Evolutionary conservation across 2,888 invertebrate genomes (phyloP), one percentile per base, ranked within the genome.

Genomic region (Alcis repandata): DNA sequence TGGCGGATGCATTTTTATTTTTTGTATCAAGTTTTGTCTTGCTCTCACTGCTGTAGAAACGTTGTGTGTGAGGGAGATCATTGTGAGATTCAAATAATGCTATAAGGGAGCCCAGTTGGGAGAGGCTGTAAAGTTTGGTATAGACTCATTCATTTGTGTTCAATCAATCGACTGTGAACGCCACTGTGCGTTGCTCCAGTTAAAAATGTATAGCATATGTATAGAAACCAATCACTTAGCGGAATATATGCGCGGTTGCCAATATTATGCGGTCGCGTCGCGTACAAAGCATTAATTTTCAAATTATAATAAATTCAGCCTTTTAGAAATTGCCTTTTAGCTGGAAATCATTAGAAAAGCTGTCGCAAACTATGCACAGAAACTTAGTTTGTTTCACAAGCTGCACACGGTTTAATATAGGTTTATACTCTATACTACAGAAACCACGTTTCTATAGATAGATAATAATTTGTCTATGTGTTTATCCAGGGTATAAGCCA

Each of bases 201-300:
- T 52, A 45, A 58, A 61, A 49, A 63, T 58, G 43, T 57, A 51
- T 36, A 36, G 9, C 11, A 11, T 36, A 36, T 11, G 9, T 36
- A n/a, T 63, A n/a, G 45, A 10, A 49, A 56, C 63, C 57, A 58
- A 57, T 63, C 51, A 56, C 56, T 62, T 56, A 52, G 19, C n/a
- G 46, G 46, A 53, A 58, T 46, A 46, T 32, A 58, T 52, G 20
- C 17, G n/a, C n/a, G n/a, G 13, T 15, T 11, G 46, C 46, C 32
- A 10, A 45, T 33, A 45, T 19, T 17, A 41, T 41, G 53, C 45
- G 13, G 36, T 33, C 20, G 54, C 17, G 43, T 32, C 20, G 7
- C 6, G 46, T 1, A 48, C 20, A 32, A 48, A 27, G 27, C 10
- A 9, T 27, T 48, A 9, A 9, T 15, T 48, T 11, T 32, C 27